These are phyloP conservation scores for Xanthia icteritia DNA, from an alignment of 2,888 invertebrate genomes.

Conservation along the genomic window DNA sequence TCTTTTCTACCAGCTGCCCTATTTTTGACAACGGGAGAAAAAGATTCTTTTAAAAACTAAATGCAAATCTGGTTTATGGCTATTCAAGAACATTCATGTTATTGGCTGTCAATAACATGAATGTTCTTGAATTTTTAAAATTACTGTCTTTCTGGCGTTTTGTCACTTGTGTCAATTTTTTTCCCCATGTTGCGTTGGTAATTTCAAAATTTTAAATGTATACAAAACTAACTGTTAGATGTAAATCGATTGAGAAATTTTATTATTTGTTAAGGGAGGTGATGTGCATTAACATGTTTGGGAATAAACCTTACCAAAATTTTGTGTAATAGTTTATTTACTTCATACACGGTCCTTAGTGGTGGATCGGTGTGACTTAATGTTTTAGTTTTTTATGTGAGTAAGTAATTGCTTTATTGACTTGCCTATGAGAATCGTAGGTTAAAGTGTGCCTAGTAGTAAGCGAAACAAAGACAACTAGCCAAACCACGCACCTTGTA, in stretches of 20 bases:
- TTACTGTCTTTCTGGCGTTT: slow-evolving; percentile 12
- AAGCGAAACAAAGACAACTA: neutral
- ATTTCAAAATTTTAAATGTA: slow-evolving; percentile 36
- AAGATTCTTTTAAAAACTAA: slow-evolving; percentile 5
- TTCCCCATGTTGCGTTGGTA: slow-evolving; percentile 38
- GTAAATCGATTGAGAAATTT: slow-evolving; percentile 39
- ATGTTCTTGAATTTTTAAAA: slow-evolving; percentile 12
- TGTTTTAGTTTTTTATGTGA: slow-evolving; percentile 16
- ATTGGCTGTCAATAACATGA: neutral
- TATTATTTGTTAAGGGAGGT: slow-evolving; percentile 14
- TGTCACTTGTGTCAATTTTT: slow-evolving; percentile 36
- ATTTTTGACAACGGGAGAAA: neutral
- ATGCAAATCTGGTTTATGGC: slow-evolving; percentile 28
- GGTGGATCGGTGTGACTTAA: slow-evolving; percentile 16
- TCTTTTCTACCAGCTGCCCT: neutral
- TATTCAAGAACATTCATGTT: too few relatives aligned
- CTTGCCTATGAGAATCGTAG: neutral
- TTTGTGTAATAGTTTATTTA: slow-evolving; percentile 35
- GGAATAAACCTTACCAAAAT: slow-evolving; percentile 43
- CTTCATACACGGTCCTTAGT: slow-evolving; percentile 11
- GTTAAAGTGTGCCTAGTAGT: neutral
- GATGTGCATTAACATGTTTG: slow-evolving; percentile 32
- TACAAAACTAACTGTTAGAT: slow-evolving; percentile 31
- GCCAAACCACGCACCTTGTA: too few relatives aligned
- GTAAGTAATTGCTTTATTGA: slow-evolving; percentile 9